Base-by-base conservation (phyloP, 2,113 vertebrate genomes). In the Cervus canadensis region DNA sequence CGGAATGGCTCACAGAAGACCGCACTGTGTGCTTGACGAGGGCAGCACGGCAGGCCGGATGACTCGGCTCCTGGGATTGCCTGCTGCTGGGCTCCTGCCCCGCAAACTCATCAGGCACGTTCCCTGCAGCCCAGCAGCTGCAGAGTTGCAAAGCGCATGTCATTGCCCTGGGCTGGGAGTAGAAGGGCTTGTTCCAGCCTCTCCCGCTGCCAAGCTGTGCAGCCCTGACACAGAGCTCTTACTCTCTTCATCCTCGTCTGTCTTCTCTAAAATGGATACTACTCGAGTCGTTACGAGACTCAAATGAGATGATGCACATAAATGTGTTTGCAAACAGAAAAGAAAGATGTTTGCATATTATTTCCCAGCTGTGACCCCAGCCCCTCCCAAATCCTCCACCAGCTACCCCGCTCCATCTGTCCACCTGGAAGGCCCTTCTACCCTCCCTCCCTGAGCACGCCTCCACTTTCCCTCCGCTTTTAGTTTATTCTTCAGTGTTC, bases 91-190 rank as follows among this genome's bases (percentile, higher is more conserved):
- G 59, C 40, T 56, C 26, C 92, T 12, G 19, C 12, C 23, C 15
- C 1, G 0, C 57, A 36, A 7, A 14, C 71, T 67, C 54, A 13
- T 67, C 60, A 13, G 87, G 50, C 19, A 0, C 7, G 1, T 3
- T 13, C 33, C 5, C 0, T 1, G 13, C 0, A 11, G 60, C 9
- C 36, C 15, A 45, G 43, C 59, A 57, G n/a, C 36, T 19, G 2
- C 71, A 30, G 48, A 17, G 11, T 17, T 12, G 14, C 28, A 10
- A n/a, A 43, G 52, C 19, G 0, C 5, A 0, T 0, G 2, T 13
- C 64, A 0, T 30, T 15, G 71, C 54, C 82, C 56, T 25, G 0
- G 57, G 84, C 56, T 25, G 0, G 57, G 84, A 64, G 95, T 15
- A 21, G 33, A 43, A 62, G 25, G 19, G 11, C 7, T 40, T 48